A percentile compares a stretch with the other conserved stretches of the same genome.
Conservation (phyloP, 2,888 invertebrate genomes). For the Agriopis marginaria region DNA sequence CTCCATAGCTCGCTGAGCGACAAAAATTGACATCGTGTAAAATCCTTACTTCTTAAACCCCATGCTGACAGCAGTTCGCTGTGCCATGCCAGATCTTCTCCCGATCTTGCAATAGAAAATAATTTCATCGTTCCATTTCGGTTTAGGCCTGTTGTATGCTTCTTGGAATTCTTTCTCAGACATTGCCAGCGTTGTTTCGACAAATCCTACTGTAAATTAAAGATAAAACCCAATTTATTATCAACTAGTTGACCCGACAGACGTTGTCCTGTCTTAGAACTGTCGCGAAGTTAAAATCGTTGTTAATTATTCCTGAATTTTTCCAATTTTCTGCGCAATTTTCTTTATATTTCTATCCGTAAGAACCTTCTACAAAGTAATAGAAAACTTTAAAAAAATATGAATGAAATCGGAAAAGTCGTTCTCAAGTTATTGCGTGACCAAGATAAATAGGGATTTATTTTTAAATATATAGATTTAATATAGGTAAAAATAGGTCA, state of each 20-base stretch:
- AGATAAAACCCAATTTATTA: not conserved
- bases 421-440: too few species aligned
- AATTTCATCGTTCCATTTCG: not conserved
- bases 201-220: constrained; percentile 4
- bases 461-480: not conserved
- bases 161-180: constrained; percentile 3
- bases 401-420: too few species aligned
- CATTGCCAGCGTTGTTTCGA: constrained; percentile 4
- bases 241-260: not conserved
- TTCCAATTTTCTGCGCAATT: too few species aligned
- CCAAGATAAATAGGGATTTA: too few species aligned
- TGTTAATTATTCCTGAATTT: too few species aligned
- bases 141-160: constrained; percentile 1
- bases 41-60: constrained; percentile 9
- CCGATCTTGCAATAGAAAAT: constrained; percentile 13
- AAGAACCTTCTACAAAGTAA: too few species aligned
- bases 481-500: not conserved
- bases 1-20: too few species aligned
- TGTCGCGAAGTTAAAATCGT: too few species aligned
- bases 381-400: too few species aligned
- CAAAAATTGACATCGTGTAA: not conserved
- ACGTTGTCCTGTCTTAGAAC: too few species aligned
- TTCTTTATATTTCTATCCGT: too few species aligned
- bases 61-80: constrained; percentile 6
- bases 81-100: constrained; percentile 5